Evolutionary conservation across 2,888 invertebrate genomes (phyloP).

Genomic region (Drosophila imparisetae): DNA sequence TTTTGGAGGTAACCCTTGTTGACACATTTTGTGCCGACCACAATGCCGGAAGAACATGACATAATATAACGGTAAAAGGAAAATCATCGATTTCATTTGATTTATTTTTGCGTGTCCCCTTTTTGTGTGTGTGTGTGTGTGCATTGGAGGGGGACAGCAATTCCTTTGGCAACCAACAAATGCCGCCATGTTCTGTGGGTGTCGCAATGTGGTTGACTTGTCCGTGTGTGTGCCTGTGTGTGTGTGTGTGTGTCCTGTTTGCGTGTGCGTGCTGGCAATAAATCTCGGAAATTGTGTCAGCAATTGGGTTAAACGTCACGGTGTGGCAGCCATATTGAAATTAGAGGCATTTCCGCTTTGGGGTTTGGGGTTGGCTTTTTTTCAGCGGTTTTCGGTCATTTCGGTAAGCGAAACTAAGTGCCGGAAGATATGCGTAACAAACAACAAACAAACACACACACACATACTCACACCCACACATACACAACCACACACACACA

Average conservation of each 20-base stretch:
- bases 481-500: slow-evolving; percentile 13
- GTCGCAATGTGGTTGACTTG: slow-evolving; percentile 29
- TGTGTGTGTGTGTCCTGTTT: slow-evolving; percentile 11
- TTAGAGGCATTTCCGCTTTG: slow-evolving; percentile 75
- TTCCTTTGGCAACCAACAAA: slow-evolving; percentile 53
- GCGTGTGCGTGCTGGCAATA: slow-evolving; percentile 61
- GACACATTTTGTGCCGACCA: slow-evolving; percentile 36
- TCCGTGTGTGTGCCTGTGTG: slow-evolving; percentile 3
- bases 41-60: slow-evolving; percentile 70
- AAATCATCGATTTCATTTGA: slow-evolving; percentile 80
- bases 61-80: slow-evolving; percentile 80
- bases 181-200: slow-evolving; percentile 48
- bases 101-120: slow-evolving; percentile 59
- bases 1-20: slow-evolving; percentile 49
- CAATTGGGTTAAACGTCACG: slow-evolving; percentile 70
- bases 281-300: slow-evolving; percentile 80
- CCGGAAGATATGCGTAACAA: slow-evolving; percentile 74
- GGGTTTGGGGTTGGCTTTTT: slow-evolving; percentile 27
- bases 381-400: slow-evolving; percentile 60
- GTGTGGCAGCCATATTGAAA: slow-evolving; percentile 74
- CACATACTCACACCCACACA: neutral
- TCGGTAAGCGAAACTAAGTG: slow-evolving; percentile 66
- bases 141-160: slow-evolving; percentile 6
- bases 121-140: neutral
- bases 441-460: slow-evolving; percentile 14